Base-by-base conservation (phyloP, 2,797 vertebrate genomes). In the Aulostomus chinensis region DNA sequence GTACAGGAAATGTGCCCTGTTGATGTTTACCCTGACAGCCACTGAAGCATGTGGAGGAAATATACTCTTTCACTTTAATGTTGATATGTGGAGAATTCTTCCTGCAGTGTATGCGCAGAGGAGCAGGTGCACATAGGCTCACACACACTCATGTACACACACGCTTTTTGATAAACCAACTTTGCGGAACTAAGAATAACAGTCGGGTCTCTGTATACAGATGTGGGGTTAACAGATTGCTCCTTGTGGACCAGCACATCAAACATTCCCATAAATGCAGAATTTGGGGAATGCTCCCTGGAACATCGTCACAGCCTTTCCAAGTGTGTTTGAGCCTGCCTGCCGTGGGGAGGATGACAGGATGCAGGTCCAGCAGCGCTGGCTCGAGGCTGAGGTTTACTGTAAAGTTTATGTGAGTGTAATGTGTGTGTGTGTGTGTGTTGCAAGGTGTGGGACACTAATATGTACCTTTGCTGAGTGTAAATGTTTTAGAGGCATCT, bases 401-500 rank as follows among this genome's bases (percentile, higher is more conserved):
- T 76, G 61, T 54, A 58, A 67, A 63, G 63, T 72, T 63, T 59
- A 68, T 53, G 53, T 51, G 33, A 26, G 22, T 20, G 35, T 42
- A 40, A 50, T 52, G 55, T 58, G 40, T 39, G 55, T 59, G 58
- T 51, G 65, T 49, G 67, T 42, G 37, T 59, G 28, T 51, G 53
- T 34, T 69, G 57, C 34, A 62, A 69, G 58, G 76, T 85, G 72
- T 55, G 57, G 54, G 66, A 77, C 57, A 17, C 49, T 78, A 86
- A 87, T 76, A 37, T 53, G 52, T 55, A 71, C 73, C 78, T 87
- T 73, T 51, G 54, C 49, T 41, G 62, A 41, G 65, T 63, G 73
- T 78, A 70, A 82, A 76, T 61, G 62, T 74, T 88, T 80, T 58
- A 77, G 58, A 76, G 65, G 65, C 49, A 68, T 53, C 50, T 49